Percentiles rank a stretch among this genome's conserved stretches.
Conservation (phyloP, 2,888 invertebrate species). For the Camptogramma bilineatum region DNA sequence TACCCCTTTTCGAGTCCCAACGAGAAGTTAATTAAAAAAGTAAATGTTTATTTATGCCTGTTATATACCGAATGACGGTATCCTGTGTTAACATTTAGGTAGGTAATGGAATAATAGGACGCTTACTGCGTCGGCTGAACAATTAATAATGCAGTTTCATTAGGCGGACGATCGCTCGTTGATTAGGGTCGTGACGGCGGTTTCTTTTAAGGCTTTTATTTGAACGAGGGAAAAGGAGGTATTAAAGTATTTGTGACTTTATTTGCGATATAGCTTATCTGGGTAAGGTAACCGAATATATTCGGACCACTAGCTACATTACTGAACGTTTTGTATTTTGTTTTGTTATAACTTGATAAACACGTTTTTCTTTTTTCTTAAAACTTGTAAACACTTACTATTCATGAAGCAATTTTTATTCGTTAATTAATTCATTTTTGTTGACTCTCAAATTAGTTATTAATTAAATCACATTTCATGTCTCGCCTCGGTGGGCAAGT, state of each 20-base stretch:
- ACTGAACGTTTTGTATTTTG: not conserved
- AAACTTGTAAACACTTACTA: conserved; percentile 26
- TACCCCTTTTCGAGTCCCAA: too few relatives aligned
- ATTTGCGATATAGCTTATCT: not conserved
- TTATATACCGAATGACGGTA: not conserved
- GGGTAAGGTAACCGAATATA: not conserved
- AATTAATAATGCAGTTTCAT: conserved; percentile 32
- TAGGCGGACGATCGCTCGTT: conserved; percentile 9
- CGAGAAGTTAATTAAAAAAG: not conserved
- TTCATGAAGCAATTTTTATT: conserved; percentile 41
- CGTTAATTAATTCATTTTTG: conserved; percentile 33
- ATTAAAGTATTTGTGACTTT: conserved; percentile 1
- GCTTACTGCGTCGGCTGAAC: not conserved
- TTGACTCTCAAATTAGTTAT: conserved; percentile 26
- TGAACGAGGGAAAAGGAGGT: not conserved
- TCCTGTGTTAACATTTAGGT: not conserved
- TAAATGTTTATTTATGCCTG: not conserved
- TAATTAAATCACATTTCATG: conserved; percentile 17
- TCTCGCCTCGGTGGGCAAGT: not conserved
- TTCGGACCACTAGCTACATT: not conserved
- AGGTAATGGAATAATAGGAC: not conserved
- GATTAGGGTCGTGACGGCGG: conserved; percentile 21
- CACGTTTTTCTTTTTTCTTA: not conserved
- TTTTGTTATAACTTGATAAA: not conserved
- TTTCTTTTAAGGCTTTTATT: conserved; percentile 17